These are phyloP conservation scores for Helicolenus hilgendorfi DNA, from an alignment of 2,797 vertebrate genomes.

Conservation along the genomic window DNA sequence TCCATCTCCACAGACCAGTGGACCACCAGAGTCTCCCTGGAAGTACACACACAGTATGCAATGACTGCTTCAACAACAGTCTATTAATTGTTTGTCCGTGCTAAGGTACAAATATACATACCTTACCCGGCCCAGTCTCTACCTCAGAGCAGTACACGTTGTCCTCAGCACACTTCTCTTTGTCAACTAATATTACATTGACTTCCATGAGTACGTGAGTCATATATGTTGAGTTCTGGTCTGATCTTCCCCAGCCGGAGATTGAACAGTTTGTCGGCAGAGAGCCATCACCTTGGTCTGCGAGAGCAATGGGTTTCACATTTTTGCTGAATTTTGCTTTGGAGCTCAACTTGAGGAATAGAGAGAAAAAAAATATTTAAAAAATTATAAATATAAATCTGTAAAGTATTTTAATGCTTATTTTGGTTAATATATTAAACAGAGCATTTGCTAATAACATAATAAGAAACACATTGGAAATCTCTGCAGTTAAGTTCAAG, in stretches of 20 bases:
- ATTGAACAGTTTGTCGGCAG: constrained; percentile 42
- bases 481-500: not conserved
- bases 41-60: constrained; percentile 4
- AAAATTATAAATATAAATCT: not conserved
- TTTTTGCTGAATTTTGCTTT: not conserved
- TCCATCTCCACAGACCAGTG: constrained; percentile 82
- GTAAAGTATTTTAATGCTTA: not conserved
- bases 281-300: not conserved
- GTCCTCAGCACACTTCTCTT: accelerated
- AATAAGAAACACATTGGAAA: not conserved
- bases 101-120: constrained; percentile 3
- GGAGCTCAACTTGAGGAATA: constrained; percentile 48
- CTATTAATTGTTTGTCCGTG: not conserved
- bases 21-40: constrained; percentile 88
- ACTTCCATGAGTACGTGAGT: constrained; percentile 23
- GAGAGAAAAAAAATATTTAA: not conserved
- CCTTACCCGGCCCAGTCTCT: accelerated
- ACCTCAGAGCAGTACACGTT: constrained; percentile 55
- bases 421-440: not conserved
- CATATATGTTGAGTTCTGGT: accelerated
- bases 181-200: constrained; percentile 44
- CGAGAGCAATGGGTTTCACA: constrained; percentile 44
- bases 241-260: constrained; percentile 56
- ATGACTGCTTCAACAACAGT: not conserved
- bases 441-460: not conserved